These are phyloP conservation scores for Buphagus erythrorhynchus DNA, from an alignment of 2,797 vertebrate genomes.

Conservation along the genomic window DNA sequence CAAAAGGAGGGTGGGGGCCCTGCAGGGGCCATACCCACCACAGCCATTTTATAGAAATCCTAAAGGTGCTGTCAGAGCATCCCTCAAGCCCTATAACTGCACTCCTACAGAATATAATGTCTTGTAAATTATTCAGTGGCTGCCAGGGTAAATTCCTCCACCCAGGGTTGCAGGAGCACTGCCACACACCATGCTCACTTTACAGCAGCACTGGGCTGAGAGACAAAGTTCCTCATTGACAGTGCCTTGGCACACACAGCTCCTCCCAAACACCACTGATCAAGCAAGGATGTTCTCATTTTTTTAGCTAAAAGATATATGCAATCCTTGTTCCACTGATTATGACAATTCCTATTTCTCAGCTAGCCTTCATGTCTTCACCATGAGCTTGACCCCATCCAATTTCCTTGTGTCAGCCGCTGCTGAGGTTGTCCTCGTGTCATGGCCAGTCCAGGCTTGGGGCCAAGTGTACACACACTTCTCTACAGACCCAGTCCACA, in stretches of 20 bases:
- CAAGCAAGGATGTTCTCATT: background rate
- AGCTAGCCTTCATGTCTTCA: background rate
- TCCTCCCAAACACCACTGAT: background rate
- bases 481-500: background rate
- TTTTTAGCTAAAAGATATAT: background rate
- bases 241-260: background rate
- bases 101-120: background rate
- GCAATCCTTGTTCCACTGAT: background rate
- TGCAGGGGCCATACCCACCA: background rate
- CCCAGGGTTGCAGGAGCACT: fast-evolving
- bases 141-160: background rate
- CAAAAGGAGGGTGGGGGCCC: fast-evolving
- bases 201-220: background rate
- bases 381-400: background rate
- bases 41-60: background rate
- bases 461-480: background rate
- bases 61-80: background rate
- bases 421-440: background rate
- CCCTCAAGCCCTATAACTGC: background rate
- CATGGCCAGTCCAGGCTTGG: background rate
- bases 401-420: background rate
- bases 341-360: background rate
- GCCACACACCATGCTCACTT: background rate
- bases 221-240: background rate
- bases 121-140: background rate